A percentile compares a stretch with the other conserved stretches of the same genome.
These are phyloP conservation scores for Aegypius monachus DNA, from an alignment of 2,113 vertebrate species.

Conservation along the genomic window DNA sequence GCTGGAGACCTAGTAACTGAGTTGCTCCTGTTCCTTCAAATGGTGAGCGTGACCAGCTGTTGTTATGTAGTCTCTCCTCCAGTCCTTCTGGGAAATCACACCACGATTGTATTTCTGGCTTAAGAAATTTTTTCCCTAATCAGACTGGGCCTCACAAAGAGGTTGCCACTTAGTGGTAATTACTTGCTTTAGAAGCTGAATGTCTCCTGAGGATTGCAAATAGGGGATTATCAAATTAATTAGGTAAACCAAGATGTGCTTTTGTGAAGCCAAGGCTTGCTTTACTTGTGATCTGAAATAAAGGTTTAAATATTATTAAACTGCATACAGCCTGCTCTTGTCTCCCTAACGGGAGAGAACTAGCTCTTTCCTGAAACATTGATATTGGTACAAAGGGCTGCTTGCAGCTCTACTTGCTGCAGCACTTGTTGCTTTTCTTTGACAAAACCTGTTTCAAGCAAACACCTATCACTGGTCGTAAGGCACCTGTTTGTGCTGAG, in stretches of 20 bases:
- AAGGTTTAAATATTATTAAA: constrained; percentile 28
- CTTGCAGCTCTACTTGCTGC: not conserved
- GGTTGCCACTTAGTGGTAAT: constrained; percentile 60
- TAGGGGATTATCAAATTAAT: constrained; percentile 67
- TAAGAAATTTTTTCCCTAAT: constrained; percentile 41
- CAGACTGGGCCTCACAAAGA: constrained; percentile 48
- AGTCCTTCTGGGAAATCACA: constrained; percentile 53
- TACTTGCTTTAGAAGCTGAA: constrained; percentile 47
- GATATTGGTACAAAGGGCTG: not conserved
- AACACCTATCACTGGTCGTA: not conserved
- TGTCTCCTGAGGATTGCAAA: constrained; percentile 40
- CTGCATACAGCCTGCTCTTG: not conserved
- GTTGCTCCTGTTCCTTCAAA: not conserved
- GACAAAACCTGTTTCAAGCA: not conserved
- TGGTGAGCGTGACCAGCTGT: constrained; percentile 25
- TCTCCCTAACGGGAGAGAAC: not conserved
- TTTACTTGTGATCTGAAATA: constrained; percentile 32
- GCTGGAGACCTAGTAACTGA: not conserved
- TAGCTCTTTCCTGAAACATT: not conserved
- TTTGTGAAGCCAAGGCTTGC: constrained; percentile 20
- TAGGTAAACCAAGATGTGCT: constrained; percentile 61
- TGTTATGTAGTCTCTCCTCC: constrained; percentile 7
- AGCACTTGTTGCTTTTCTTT: not conserved
- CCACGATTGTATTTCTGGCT: constrained; percentile 47
- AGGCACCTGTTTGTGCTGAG: not conserved